Evolutionary conservation across 2,888 invertebrate species (phyloP).

Genomic region (Corythucha ciliata): DNA sequence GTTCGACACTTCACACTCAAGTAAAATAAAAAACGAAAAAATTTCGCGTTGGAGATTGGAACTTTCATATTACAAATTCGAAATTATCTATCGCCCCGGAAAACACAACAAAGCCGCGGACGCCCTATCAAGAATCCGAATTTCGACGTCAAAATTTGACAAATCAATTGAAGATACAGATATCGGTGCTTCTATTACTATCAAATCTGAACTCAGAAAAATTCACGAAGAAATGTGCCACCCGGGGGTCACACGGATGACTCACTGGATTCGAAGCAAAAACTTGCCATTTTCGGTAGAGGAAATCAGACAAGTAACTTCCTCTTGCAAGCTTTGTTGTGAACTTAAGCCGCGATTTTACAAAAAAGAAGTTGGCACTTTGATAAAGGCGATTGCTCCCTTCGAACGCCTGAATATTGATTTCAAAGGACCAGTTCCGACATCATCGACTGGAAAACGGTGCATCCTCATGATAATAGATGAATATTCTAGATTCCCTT

Average conservation of each 20-base stretch:
- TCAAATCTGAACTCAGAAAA: slow-evolving; percentile 10
- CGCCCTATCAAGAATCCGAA: slow-evolving; percentile 27
- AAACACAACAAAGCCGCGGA: slow-evolving; percentile 27
- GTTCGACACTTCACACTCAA: no score
- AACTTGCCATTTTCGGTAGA: slow-evolving; percentile 28
- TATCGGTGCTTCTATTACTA: slow-evolving; percentile 16
- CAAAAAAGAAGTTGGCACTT: slow-evolving; percentile 9
- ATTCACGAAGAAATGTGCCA: slow-evolving; percentile 29
- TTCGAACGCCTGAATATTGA: slow-evolving; percentile 32
- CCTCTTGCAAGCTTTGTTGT: slow-evolving; percentile 27
- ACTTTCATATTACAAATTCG: slow-evolving; percentile 11
- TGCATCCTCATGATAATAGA: slow-evolving; percentile 26
- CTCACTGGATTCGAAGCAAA: slow-evolving; percentile 28
- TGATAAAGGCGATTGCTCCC: slow-evolving; percentile 29
- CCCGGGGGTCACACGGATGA: slow-evolving; percentile 29
- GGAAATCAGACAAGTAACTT: slow-evolving; percentile 24
- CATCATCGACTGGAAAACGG: slow-evolving; percentile 7
- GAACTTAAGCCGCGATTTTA: slow-evolving; percentile 29
- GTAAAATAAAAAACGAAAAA: slow-evolving; percentile 19
- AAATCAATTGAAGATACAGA: no score
- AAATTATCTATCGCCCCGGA: slow-evolving; percentile 5
- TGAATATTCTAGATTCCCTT: slow-evolving; percentile 27
- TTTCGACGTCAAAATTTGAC: no score
- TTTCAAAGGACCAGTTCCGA: slow-evolving; percentile 23
- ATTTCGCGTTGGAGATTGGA: slow-evolving; percentile 19